Percentiles rank a stretch among this genome's conserved stretches.
Evolutionary conservation across 2,113 vertebrate species (phyloP).

Genomic region (Prionailurus viverrinus): DNA sequence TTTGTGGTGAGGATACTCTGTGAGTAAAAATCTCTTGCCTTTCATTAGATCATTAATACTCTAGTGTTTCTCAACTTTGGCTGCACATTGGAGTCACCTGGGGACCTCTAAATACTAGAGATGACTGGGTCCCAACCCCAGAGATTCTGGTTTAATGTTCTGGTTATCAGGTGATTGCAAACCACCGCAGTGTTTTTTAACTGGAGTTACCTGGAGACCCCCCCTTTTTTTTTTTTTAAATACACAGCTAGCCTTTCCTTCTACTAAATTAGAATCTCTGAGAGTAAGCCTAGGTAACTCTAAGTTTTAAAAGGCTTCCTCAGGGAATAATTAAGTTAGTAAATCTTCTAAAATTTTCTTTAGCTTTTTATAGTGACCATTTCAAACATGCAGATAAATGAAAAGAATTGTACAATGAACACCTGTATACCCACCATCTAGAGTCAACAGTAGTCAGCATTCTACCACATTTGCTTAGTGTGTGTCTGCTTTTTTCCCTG

Average conservation of each 20-base stretch:
- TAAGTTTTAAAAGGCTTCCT: background rate
- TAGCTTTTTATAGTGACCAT: background rate
- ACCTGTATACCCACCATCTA: background rate
- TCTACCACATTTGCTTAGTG: background rate
- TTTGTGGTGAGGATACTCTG: background rate
- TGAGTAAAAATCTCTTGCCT: background rate
- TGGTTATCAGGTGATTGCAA: background rate
- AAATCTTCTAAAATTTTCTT: background rate
- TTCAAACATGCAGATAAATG: constrained; percentile 15
- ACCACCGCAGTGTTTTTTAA: background rate
- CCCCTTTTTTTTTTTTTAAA: background rate
- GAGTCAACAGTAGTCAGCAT: background rate
- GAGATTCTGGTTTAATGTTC: background rate
- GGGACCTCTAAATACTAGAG: background rate
- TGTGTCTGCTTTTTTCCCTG: constrained; percentile 11
- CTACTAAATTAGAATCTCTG: constrained; percentile 8
- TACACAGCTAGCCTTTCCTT: background rate
- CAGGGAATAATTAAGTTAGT: background rate
- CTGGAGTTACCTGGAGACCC: background rate
- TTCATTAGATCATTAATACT: background rate
- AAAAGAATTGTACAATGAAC: background rate
- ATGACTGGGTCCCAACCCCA: background rate
- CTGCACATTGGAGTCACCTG: background rate
- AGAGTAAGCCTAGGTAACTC: background rate
- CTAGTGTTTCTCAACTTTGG: background rate